Percentiles rank a stretch among this genome's conserved stretches.
Evolutionary conservation across 2,888 invertebrate genomes (phyloP).

Genomic region (Conchocele bisecta): DNA sequence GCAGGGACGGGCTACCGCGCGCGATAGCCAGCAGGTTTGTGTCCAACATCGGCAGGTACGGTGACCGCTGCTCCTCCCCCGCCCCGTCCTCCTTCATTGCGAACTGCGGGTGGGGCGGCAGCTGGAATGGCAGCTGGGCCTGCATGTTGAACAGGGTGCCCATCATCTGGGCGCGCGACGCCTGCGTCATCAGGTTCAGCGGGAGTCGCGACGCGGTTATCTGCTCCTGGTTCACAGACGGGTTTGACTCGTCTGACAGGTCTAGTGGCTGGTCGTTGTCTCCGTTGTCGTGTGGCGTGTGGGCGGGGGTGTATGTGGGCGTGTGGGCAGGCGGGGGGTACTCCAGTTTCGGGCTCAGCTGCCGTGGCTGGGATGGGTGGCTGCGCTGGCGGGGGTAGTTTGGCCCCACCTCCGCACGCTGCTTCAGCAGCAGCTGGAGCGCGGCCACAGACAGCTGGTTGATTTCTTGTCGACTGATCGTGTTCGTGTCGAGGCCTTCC

Average conservation of each 20-base stretch:
- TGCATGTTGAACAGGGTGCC: constrained; percentile 55
- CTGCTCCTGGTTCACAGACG: constrained; percentile 45
- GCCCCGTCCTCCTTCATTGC: constrained; percentile 62
- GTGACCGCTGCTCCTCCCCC: constrained; percentile 49
- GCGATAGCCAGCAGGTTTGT: constrained; percentile 39
- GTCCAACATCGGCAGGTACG: constrained; percentile 53
- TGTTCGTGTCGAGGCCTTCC: constrained; percentile 44
- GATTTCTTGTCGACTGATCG: constrained; percentile 55
- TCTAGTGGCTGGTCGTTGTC: constrained; percentile 55
- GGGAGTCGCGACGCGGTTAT: constrained; percentile 45
- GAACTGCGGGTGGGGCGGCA: constrained; percentile 32
- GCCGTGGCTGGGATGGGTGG: constrained; percentile 39
- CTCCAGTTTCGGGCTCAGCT: constrained; percentile 37
- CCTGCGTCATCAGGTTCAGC: constrained; percentile 52
- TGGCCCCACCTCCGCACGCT: constrained; percentile 64
- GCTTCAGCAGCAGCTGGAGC: constrained; percentile 72
- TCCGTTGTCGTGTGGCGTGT: constrained; percentile 11
- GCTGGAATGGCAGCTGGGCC: constrained; percentile 57
- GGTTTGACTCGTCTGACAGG: constrained; percentile 58
- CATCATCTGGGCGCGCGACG: constrained; percentile 52
- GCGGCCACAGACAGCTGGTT: constrained; percentile 75
- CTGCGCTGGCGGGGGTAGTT: constrained; percentile 52
- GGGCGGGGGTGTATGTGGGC: constrained; percentile 17
- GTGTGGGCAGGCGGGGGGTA: constrained; percentile 26
- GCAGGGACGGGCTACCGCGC: constrained; percentile 38